Base-by-base conservation (phyloP, 2,888 invertebrate species). In the Penaeus monodon region DNA sequence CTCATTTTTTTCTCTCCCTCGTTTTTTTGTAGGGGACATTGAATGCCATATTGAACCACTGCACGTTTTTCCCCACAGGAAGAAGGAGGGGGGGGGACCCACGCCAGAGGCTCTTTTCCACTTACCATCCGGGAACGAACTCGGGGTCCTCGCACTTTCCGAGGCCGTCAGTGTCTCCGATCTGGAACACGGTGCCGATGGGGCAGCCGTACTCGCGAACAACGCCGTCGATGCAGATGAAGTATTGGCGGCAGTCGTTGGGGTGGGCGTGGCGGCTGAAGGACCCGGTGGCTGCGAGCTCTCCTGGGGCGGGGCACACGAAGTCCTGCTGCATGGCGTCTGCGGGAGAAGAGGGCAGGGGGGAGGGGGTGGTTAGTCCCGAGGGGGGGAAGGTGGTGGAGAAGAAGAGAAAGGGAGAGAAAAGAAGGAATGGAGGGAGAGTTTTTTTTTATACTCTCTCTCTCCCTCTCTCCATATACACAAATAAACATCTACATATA, bases 211-310 rank as follows among this genome's bases (percentile, higher is more conserved):
- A 98, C 93, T 98, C 97, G 91, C 98, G 95, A 90, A 98, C 96
- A 88, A 95, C 95, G 91, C 96, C 96, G 93, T 97, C 97, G 90
- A 97, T 93, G 92, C 98, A 98, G 93, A 98, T 97, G 94, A 97
- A 98, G 94, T 97, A 98, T 93, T 98, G 97, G 92, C 98, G 95
- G 91, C 92, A 92, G 93, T 97, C 97, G 91, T 97, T 97, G 66
- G 97, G 97, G 93, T 98, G 98, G 88, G 97, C 97, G 93, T 98
- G 98, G 92, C 98, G 95, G 91, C 97, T 97, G 95, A 98, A 98
- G 90, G 97, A 96, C 90, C 96, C 94, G 92, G 95, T 95, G 91
- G 96, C 95, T 64, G 96, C 94, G 22, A 90, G 85, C 93, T 97
- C 96, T 91, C 96, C 96, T 84, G 96, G 94, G 90, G 96, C 95